Conservation (phyloP, 2,797 vertebrate species). For the Pangasius larnaudii region DNA sequence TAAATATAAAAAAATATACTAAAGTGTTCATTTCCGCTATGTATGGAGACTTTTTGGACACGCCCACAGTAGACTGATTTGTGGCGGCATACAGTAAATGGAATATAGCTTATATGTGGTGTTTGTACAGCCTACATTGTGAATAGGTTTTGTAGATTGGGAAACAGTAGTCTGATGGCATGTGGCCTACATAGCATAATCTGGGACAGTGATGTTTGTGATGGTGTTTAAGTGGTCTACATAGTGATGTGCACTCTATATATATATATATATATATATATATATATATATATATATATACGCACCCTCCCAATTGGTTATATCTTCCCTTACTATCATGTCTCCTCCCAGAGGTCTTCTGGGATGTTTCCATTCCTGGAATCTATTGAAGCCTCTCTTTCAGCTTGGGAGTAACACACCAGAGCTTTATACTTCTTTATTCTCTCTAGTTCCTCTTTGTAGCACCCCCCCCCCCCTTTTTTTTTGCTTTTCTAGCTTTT, state of each 20-base stretch:
- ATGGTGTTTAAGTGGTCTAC: slow-evolving; percentile 18
- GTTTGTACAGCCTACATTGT: background rate
- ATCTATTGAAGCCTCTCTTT: slow-evolving; percentile 14
- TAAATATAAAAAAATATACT: too few relatives aligned
- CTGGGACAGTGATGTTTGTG: slow-evolving; percentile 26
- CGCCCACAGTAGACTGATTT: background rate
- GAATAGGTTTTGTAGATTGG: background rate
- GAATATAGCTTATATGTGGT: background rate
- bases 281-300: background rate
- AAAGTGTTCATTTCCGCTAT: too few relatives aligned
- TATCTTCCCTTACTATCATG: background rate
- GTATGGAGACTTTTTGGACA: too few relatives aligned
- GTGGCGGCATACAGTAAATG: background rate
- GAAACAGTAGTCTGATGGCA: background rate
- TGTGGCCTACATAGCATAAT: background rate
- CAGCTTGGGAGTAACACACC: slow-evolving; percentile 5
- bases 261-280: background rate
- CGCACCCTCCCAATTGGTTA: background rate
- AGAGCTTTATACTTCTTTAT: background rate
- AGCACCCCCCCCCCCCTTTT: background rate
- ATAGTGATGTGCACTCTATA: slow-evolving; percentile 3
- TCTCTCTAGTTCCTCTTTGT: slow-evolving; percentile 10
- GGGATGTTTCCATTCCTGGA: slow-evolving; percentile 21
- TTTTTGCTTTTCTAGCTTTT: slow-evolving; percentile 15
- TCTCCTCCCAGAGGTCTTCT: background rate